These are phyloP conservation scores for Lycaena phlaeas DNA, from an alignment of 2,888 invertebrate species.

Conservation along the genomic window DNA sequence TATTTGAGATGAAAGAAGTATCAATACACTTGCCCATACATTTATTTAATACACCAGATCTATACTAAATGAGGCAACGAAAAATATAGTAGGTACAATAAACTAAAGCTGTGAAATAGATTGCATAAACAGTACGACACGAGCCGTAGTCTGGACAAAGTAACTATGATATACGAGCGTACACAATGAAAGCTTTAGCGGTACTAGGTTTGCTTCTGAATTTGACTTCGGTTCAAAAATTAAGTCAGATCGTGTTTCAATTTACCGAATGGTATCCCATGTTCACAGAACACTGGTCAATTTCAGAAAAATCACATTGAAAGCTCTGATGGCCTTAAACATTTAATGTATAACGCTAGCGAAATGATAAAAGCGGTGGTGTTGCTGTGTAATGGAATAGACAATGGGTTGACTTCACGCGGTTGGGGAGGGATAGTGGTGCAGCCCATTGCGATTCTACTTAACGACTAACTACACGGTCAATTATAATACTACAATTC, in stretches of 20 bases:
- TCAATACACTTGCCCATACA: background rate
- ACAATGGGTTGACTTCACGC: constrained; percentile 68
- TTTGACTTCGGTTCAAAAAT: background rate
- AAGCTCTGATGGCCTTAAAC: background rate
- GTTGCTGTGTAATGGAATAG: constrained; percentile 34
- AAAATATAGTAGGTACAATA: constrained; percentile 12
- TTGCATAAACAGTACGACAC: constrained; percentile 13
- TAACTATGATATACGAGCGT: background rate
- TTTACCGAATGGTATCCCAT: background rate
- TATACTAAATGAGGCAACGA: constrained; percentile 14
- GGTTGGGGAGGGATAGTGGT: constrained; percentile 38
- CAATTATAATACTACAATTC: background rate
- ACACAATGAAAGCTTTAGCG: background rate
- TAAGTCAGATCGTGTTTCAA: background rate
- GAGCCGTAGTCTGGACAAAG: background rate
- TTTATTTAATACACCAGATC: background rate
- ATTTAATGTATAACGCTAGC: background rate
- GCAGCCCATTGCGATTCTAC: constrained; percentile 3
- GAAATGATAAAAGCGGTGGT: constrained; percentile 23
- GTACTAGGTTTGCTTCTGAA: background rate
- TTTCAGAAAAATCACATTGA: constrained; percentile 6
- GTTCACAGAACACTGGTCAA: background rate
- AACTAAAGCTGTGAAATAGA: constrained; percentile 14
- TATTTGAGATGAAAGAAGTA: background rate
- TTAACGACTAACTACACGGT: background rate